Percentiles rank a stretch among this genome's conserved stretches.
Conservation (phyloP, 2,797 vertebrate genomes). For the Echeneis naucrates region DNA sequence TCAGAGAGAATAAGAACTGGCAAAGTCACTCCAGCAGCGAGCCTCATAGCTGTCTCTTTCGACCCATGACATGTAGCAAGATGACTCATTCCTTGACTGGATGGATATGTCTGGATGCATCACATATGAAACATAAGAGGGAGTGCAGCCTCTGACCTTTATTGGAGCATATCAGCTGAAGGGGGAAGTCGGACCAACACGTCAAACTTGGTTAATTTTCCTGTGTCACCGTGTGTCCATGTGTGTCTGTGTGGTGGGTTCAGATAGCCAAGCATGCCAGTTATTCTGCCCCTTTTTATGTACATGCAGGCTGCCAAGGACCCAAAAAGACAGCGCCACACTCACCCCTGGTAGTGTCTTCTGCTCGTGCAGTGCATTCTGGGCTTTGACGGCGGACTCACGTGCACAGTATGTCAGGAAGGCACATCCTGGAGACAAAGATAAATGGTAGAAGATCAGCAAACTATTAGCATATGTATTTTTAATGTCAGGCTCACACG, state of each 20-base stretch:
- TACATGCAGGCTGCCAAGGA: constrained; percentile 28
- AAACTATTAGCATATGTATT: constrained; percentile 16
- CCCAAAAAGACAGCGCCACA: constrained; percentile 59
- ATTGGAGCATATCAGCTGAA: constrained; percentile 74
- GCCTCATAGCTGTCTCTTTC: constrained; percentile 71
- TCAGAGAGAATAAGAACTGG: constrained; percentile 70
- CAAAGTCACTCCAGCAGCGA: constrained; percentile 70
- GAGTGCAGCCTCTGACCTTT: constrained; percentile 77
- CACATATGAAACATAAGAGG: constrained; percentile 79
- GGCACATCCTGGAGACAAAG: constrained; percentile 87
- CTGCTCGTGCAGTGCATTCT: constrained; percentile 94
- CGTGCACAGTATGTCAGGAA: constrained; percentile 94
- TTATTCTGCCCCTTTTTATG: constrained; percentile 28
- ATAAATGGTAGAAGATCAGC: constrained; percentile 25
- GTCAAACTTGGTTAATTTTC: constrained; percentile 74
- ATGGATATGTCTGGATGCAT: constrained; percentile 81
- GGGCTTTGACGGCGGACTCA: constrained; percentile 94
- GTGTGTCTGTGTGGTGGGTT: constrained; percentile 43
- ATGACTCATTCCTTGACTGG: constrained; percentile 77
- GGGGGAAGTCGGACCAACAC: constrained; percentile 66
- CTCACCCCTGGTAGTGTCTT: constrained; percentile 96
- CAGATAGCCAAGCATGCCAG: constrained; percentile 34
- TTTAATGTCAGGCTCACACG: constrained; percentile 36
- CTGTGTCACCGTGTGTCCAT: constrained; percentile 40
- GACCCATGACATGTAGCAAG: constrained; percentile 76